phyloP scores from a whole-genome alignment of 2,113 vertebrate genomes.

The Paradisaea rubra region DNA sequence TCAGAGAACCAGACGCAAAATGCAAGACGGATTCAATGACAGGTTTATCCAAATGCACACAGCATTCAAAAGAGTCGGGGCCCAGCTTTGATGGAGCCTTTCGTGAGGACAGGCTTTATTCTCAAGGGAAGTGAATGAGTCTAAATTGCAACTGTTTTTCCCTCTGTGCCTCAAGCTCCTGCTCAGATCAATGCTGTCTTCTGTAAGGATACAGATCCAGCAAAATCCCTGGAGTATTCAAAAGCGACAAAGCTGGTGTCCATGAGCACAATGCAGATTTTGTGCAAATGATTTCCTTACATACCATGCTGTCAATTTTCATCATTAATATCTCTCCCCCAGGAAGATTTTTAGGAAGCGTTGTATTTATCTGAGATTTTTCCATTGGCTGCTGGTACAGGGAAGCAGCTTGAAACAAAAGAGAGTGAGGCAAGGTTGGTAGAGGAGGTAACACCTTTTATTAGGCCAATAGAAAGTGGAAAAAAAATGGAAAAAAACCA shows the following conservation, averaged over 20 bases:
- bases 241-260: neutral
- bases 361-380: neutral
- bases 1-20: neutral
- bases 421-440: neutral
- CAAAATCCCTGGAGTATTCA: neutral
- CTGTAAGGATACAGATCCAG: neutral
- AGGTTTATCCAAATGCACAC: neutral
- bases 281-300: neutral
- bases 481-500: fast-evolving
- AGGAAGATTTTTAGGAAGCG: neutral
- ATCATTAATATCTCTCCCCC: neutral
- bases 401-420: neutral
- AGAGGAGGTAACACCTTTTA: neutral
- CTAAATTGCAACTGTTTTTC: neutral
- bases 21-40: neutral
- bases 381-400: neutral
- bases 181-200: neutral
- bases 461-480: neutral
- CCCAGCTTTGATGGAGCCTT: neutral
- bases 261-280: neutral
- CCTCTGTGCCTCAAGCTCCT: neutral
- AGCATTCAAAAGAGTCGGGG: neutral
- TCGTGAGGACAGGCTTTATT: neutral
- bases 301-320: neutral
- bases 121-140: neutral